Percentiles rank a stretch among this genome's conserved stretches.
These are phyloP conservation scores for Rhinoraja longicauda DNA, from an alignment of 2,797 vertebrate species.

Conservation along the genomic window DNA sequence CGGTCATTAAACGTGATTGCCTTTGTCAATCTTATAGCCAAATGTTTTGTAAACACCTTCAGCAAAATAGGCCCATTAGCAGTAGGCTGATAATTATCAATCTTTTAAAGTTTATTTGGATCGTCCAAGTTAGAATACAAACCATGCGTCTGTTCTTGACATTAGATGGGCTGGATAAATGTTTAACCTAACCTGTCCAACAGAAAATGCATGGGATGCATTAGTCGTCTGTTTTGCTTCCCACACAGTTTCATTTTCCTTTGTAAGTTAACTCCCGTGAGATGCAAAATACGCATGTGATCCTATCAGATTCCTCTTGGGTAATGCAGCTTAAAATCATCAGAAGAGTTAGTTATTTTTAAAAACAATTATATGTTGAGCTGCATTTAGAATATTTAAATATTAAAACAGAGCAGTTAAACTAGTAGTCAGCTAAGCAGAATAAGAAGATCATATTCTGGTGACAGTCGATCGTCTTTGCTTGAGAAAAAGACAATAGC, in stretches of 20 bases:
- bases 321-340: background rate
- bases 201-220: background rate
- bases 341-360: background rate
- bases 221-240: background rate
- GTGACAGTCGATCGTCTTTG: slow-evolving; percentile 25
- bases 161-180: too few species aligned
- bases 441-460: background rate
- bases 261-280: background rate
- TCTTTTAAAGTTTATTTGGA: too few species aligned
- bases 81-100: too few species aligned
- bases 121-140: too few species aligned
- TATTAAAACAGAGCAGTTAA: slow-evolving; percentile 5
- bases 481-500: background rate
- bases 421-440: background rate
- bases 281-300: background rate
- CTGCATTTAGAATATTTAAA: background rate
- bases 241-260: background rate
- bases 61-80: too few species aligned
- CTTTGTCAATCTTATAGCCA: too few species aligned
- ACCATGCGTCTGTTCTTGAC: too few species aligned
- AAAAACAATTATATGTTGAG: slow-evolving; percentile 16
- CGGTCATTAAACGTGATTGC: too few species aligned
- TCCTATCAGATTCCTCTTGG: background rate
- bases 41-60: too few species aligned
- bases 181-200: background rate